Evolutionary conservation across 2,797 vertebrate genomes (phyloP).

Genomic region (Oreonectes daqikongensis): DNA sequence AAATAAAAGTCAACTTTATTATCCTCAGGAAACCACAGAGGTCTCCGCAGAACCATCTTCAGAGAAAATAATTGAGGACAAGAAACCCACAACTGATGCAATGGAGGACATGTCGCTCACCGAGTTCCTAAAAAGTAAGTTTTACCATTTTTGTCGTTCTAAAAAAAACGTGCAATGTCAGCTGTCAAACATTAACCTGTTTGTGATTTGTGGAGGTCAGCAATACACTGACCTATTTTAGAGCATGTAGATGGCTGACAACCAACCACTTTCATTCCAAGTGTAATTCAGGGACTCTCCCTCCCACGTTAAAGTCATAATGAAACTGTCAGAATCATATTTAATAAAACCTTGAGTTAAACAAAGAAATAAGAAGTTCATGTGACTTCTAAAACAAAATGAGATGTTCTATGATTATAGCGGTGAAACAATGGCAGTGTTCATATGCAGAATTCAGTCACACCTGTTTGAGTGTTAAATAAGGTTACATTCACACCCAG

Average conservation of each 20-base stretch:
- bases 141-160: slow-evolving; percentile 4
- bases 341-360: too few relatives aligned
- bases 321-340: too few relatives aligned
- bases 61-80: slow-evolving; percentile 54
- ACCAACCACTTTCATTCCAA: too few relatives aligned
- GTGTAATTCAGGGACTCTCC: background rate
- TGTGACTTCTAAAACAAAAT: background rate
- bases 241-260: background rate
- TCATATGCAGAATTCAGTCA: background rate
- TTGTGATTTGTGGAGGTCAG: background rate
- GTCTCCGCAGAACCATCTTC: slow-evolving; percentile 29
- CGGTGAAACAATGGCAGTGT: background rate
- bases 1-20: background rate
- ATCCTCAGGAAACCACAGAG: slow-evolving; percentile 54
- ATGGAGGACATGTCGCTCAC: slow-evolving; percentile 68
- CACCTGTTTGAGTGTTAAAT: background rate
- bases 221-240: background rate
- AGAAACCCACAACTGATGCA: slow-evolving; percentile 23
- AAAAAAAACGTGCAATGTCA: background rate
- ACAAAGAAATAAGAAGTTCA: background rate
- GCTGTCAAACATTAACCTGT: background rate
- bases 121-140: slow-evolving; percentile 87
- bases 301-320: background rate
- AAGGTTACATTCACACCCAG: background rate
- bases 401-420: background rate